phyloP scores from a whole-genome alignment of 1,140 invertebrate genomes.

The Nomia melanderi region DNA sequence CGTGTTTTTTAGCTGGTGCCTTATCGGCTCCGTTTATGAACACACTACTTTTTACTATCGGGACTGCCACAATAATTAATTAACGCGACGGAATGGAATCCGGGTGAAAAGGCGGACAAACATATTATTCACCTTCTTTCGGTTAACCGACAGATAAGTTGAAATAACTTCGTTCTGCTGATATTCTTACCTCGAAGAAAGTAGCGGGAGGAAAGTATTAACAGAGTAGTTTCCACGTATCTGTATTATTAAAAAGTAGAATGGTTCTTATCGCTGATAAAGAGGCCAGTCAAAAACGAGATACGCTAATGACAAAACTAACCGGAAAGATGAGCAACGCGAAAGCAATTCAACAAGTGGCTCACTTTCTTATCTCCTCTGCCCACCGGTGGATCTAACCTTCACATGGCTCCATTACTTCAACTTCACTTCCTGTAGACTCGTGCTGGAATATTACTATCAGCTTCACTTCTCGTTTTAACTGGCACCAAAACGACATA shows the following conservation, averaged over 20 bases:
- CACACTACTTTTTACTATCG: conserved; percentile 24
- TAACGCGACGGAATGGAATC: conserved; percentile 26
- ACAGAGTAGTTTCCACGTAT: too few relatives aligned
- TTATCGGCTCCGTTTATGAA: too few relatives aligned
- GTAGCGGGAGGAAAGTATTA: too few relatives aligned
- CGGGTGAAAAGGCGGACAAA: conserved; percentile 15
- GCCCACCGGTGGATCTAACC: conserved; percentile 36
- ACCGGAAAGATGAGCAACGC: conserved; percentile 18
- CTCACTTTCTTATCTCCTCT: conserved; percentile 46
- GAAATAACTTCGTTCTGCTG: too few relatives aligned
- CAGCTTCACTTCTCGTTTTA: background rate
- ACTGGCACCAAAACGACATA: background rate
- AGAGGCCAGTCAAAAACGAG: too few relatives aligned
- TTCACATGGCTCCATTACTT: conserved; percentile 50
- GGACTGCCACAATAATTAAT: conserved; percentile 43
- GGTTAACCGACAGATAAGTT: too few relatives aligned
- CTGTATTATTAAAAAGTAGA: background rate
- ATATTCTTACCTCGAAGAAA: too few relatives aligned
- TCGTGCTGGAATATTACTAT: conserved; percentile 30
- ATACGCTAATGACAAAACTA: conserved; percentile 11
- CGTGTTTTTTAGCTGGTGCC: background rate
- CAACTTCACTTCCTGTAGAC: conserved; percentile 43
- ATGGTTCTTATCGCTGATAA: background rate
- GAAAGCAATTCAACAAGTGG: conserved; percentile 23
- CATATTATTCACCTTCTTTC: background rate